Percentiles rank a stretch among this genome's conserved stretches.
Conservation (phyloP, 2,113 vertebrate genomes). For the Hypocryptadius cinnamomeus region DNA sequence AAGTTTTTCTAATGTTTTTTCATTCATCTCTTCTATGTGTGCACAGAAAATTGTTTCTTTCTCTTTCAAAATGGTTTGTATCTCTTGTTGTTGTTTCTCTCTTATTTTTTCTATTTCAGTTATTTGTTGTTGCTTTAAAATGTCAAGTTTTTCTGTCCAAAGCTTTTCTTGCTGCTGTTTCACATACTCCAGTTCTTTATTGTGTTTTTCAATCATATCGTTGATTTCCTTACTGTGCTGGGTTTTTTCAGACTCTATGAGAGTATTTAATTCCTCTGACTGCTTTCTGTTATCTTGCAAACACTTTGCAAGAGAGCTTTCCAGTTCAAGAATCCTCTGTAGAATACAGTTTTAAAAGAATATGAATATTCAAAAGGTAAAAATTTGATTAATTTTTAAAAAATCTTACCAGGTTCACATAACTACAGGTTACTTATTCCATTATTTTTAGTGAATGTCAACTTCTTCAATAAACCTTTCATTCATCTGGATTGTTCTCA, state of each 20-base stretch:
- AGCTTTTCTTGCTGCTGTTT: slow-evolving; percentile 65
- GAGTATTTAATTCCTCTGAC: slow-evolving; percentile 66
- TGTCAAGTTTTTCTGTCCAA: slow-evolving; percentile 67
- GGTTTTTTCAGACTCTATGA: slow-evolving; percentile 76
- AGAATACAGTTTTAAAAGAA: slow-evolving; percentile 28
- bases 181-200: slow-evolving; percentile 74
- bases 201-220: slow-evolving; percentile 75
- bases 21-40: slow-evolving; percentile 90
- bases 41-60: slow-evolving; percentile 81
- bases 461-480: background rate
- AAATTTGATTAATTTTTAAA: background rate
- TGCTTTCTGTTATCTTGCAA: slow-evolving; percentile 68
- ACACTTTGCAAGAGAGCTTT: slow-evolving; percentile 78
- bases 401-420: background rate
- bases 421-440: background rate
- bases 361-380: background rate
- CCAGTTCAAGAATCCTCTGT: slow-evolving; percentile 91
- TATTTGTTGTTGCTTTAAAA: slow-evolving; percentile 69
- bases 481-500: background rate
- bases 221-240: slow-evolving; percentile 76
- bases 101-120: slow-evolving; percentile 71
- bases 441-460: background rate
- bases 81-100: slow-evolving; percentile 72
- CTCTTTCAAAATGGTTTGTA: slow-evolving; percentile 76
- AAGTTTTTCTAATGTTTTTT: slow-evolving; percentile 86